Evolutionary conservation across 2,113 vertebrate species (phyloP).

Genomic region (Spilogale gracilis): DNA sequence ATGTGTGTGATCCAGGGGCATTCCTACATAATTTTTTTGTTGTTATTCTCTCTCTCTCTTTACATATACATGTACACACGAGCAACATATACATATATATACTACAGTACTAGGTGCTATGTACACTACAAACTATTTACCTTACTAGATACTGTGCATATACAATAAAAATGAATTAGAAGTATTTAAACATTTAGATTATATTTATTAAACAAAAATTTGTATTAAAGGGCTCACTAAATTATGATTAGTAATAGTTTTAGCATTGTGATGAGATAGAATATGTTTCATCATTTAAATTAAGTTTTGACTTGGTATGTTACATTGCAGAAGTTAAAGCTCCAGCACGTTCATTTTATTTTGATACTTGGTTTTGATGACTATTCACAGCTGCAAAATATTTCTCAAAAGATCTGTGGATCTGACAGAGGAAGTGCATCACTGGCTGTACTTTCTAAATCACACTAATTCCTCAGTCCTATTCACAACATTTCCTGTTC

Average conservation of each 20-base stretch:
- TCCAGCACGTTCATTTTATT: not conserved
- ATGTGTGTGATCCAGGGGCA: not conserved
- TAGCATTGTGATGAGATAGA: not conserved
- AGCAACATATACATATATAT: not conserved
- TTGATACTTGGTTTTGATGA: not conserved
- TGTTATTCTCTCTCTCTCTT: not conserved
- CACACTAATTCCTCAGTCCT: not conserved
- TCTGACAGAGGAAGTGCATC: not conserved
- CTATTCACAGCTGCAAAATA: not conserved
- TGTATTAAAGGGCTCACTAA: not conserved
- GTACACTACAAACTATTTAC: not conserved
- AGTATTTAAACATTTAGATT: not conserved
- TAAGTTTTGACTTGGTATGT: not conserved
- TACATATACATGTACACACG: not conserved
- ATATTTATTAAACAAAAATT: not conserved
- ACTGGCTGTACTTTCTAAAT: not conserved
- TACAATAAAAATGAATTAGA: not conserved
- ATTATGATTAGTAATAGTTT: not conserved
- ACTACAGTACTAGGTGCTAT: not conserved
- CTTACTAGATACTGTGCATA: not conserved
- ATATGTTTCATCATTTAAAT: not conserved
- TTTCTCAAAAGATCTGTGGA: not conserved
- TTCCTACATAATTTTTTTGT: not conserved
- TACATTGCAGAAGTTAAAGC: not conserved
- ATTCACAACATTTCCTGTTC: not conserved